phyloP scores from a whole-genome alignment of 2,113 vertebrate genomes.

The human region GRCh38 chr4:104736501-104737000 shows the following conservation, averaged over 20 bases:
- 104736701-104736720: conserved; percentile 64
- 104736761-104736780: conserved; percentile 75
- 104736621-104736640: neutral
- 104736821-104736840: conserved; percentile 73
- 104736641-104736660: neutral
- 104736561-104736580: neutral
- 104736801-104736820: conserved; percentile 75
- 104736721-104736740: conserved; percentile 71
- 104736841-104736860: conserved; percentile 72
- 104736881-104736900: conserved; percentile 67
- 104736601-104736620: neutral
- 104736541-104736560: neutral
- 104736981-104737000: neutral
- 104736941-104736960: conserved; percentile 12
- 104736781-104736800: conserved; percentile 73
- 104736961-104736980: neutral
- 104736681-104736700: conserved; percentile 64
- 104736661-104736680: conserved; percentile 7
- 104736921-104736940: neutral
- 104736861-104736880: conserved; percentile 54
- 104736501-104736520: neutral
- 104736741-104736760: conserved; percentile 74
- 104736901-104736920: conserved; percentile 46
- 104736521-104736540: neutral
- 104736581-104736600: too few relatives aligned